A percentile compares a stretch with the other conserved stretches of the same genome.
Conservation (phyloP, 2,797 vertebrate species). For the Rallus crepitans region DNA sequence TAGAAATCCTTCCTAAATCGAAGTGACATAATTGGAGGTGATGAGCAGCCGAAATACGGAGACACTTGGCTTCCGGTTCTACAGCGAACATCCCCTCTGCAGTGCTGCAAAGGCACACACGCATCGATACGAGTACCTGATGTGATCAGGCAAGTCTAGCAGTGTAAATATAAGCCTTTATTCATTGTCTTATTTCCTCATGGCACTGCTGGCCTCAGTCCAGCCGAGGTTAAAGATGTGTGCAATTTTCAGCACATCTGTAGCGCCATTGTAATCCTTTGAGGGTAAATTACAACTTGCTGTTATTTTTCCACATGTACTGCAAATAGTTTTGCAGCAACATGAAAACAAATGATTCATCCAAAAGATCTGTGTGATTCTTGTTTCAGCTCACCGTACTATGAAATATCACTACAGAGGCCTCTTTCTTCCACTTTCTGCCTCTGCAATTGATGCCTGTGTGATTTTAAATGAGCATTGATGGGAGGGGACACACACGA, state of each 20-base stretch:
- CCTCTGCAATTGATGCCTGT: not conserved
- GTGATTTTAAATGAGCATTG: not conserved
- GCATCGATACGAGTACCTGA: not conserved
- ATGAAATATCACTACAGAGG: not conserved
- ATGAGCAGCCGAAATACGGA: not conserved
- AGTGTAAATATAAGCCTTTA: not conserved
- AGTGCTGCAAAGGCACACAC: not conserved
- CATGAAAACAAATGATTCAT: not conserved
- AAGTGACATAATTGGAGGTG: conserved; percentile 11
- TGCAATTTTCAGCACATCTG: not conserved
- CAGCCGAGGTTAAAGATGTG: not conserved
- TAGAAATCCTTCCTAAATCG: conserved; percentile 32
- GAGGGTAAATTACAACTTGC: not conserved
- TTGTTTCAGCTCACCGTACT: not conserved
- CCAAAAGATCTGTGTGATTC: not conserved
- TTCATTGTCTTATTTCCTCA: not conserved
- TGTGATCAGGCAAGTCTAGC: not conserved
- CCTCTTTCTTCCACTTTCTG: not conserved
- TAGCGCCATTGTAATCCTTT: not conserved
- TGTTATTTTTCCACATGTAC: not conserved
- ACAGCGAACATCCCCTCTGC: not conserved
- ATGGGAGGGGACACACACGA: not conserved
- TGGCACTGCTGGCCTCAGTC: not conserved
- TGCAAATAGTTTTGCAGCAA: not conserved
- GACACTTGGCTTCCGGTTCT: not conserved